Base-by-base conservation (phyloP, 2,113 vertebrate species). In the Gorilla gorilla region DNA sequence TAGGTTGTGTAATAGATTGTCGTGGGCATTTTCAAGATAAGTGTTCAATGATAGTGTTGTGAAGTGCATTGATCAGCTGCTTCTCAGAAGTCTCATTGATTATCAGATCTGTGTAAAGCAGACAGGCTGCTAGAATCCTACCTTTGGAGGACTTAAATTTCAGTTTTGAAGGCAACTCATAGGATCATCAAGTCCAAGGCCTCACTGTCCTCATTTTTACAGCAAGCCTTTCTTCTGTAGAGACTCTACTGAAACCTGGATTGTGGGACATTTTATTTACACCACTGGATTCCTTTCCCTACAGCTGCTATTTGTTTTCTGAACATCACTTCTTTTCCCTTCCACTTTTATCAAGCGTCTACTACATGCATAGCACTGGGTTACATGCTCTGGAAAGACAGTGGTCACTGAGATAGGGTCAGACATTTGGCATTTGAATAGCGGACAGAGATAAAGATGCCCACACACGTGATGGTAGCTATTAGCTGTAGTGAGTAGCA, bases 1-100 rank as follows among this genome's bases (percentile, higher is more conserved):
- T 97, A 97, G 70, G 27, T 73, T 45, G 32, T 93, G 13, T 96
- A 97, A 88, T 95, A 97, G 96, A 97, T 97, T 57, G 92, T 97
- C 93, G 79, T 92, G 96, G 92, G 70, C 83, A 82, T 98, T 96
- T 95, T 85, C 92, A 61, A 80, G 92, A 92, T 90, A 90, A 81
- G 45, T 89, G 95, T 90, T 97, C 96, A 86, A 38, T 93, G 96
- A 76, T 57, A 40, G 78, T 25, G 25, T 81, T 82, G 43, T 93
- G 91, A 96, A 97, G 43, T 55, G 30, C 92, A 96, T 97, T 73
- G 97, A 97, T 97, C 94, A 97, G 32, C 38, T 75, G 50, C 40
- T 43, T 87, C 94, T 89, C 55, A 27, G 93, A 90, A 92, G 52
- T 40, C 50, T 70, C 95, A 93, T 97, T 90, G 96, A 95, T 96